Conservation (phyloP, 2,113 vertebrate genomes). For the Prunella fulvescens region DNA sequence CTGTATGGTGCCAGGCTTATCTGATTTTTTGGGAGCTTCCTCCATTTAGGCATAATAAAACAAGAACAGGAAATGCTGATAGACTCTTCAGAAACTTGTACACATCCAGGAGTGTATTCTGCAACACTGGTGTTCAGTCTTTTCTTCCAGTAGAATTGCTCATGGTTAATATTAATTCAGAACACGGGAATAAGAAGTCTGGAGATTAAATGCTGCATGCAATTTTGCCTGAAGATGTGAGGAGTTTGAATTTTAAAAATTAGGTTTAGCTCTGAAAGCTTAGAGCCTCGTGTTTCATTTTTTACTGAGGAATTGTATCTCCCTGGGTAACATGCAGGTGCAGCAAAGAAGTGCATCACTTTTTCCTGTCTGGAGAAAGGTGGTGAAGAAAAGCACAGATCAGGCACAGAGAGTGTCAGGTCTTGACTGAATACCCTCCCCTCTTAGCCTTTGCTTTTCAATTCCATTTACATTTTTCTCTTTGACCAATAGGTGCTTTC, state of each 20-base stretch:
- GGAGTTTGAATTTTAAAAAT: neutral
- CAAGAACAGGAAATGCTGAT: conserved; percentile 1
- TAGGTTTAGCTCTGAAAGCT: neutral
- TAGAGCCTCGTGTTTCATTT: neutral
- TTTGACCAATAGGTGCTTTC: neutral
- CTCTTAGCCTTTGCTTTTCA: neutral
- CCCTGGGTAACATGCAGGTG: neutral
- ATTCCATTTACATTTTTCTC: neutral
- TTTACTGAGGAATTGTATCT: neutral
- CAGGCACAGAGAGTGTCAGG: neutral
- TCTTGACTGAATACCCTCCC: neutral
- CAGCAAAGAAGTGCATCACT: neutral
- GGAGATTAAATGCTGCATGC: neutral
- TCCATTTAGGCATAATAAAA: conserved; percentile 19
- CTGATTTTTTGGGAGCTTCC: conserved; percentile 17
- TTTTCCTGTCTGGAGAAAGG: neutral
- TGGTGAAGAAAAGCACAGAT: neutral
- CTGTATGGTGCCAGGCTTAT: neutral
- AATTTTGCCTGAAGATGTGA: neutral
- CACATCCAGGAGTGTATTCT: neutral
- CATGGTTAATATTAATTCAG: neutral
- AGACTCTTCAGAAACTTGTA: conserved; percentile 17
- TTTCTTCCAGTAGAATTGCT: neutral
- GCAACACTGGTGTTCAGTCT: neutral
- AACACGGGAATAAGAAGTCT: neutral